Evolutionary conservation across 2,888 invertebrate species (phyloP).

Genomic region (Thymelicus sylvestris): DNA sequence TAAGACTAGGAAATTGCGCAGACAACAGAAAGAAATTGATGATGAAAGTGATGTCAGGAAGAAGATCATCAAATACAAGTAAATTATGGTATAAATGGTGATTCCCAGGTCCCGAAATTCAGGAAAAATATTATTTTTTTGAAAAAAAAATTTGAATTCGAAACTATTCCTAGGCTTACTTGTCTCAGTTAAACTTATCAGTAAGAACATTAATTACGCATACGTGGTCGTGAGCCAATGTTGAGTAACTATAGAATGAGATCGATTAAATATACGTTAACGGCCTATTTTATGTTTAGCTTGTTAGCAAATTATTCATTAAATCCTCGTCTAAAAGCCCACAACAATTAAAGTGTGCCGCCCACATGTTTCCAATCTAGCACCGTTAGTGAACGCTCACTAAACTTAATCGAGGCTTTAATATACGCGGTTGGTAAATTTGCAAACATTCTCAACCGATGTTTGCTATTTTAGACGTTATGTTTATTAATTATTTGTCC

Average conservation of each 20-base stretch:
- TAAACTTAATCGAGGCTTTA: slow-evolving; percentile 8
- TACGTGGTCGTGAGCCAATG: background rate
- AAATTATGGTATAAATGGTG: too few relatives aligned
- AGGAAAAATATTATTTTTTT: too few relatives aligned
- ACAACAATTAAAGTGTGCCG: slow-evolving; percentile 26
- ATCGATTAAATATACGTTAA: slow-evolving; percentile 18
- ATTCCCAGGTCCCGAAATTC: too few relatives aligned
- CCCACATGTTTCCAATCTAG: slow-evolving; percentile 19
- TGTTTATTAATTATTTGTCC: background rate
- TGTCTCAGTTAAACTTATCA: too few relatives aligned
- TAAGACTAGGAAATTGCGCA: too few relatives aligned
- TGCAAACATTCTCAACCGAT: slow-evolving; percentile 21
- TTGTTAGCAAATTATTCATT: slow-evolving; percentile 26
- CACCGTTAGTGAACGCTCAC: slow-evolving; percentile 12
- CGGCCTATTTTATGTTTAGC: slow-evolving; percentile 12
- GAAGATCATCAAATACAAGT: too few relatives aligned
- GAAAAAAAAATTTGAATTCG: too few relatives aligned
- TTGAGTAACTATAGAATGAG: slow-evolving; percentile 9
- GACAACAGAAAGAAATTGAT: too few relatives aligned
- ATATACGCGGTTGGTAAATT: slow-evolving; percentile 8
- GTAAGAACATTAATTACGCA: background rate
- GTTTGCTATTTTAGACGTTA: slow-evolving; percentile 12
- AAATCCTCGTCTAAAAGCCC: slow-evolving; percentile 26
- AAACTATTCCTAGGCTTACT: too few relatives aligned
- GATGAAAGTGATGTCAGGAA: too few relatives aligned